Evolutionary conservation across 2,888 invertebrate genomes (phyloP), one percentile per base, ranked within the genome.

Genomic region (Allygus modestus): DNA sequence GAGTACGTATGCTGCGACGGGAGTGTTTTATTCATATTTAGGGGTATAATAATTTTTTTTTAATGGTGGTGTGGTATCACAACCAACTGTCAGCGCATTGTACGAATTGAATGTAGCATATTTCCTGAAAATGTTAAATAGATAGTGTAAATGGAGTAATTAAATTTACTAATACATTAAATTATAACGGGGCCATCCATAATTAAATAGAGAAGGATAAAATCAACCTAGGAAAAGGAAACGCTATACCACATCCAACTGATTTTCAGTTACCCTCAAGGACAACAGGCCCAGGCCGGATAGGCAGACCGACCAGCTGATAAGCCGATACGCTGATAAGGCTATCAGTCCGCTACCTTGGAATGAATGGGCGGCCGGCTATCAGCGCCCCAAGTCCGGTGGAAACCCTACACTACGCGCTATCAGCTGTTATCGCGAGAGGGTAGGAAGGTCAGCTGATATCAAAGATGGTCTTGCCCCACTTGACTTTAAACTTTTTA

Each of bases 181-280:
- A n/a, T n/a, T 37, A 37, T 9, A 37, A 37, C 37, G 37, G 37
- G 9, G 37, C 37, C 5, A 9, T 37, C 37, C n/a, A n/a, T n/a
- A n/a, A n/a, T n/a, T n/a, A n/a, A n/a, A n/a, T n/a, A n/a, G n/a
- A n/a, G n/a, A n/a, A n/a, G n/a, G n/a, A n/a, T n/a, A n/a, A n/a
- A n/a, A n/a, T n/a, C n/a, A n/a, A n/a, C n/a, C n/a, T 2, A 58
- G 58, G 58, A 58, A 58, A 58, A 58, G 58, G 58, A 58, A 58
- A 12, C 23, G 15, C 23, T 26, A 7, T 1, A 23, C 58, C 58
- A 58, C 58, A 20, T 58, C 58, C 58, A 58, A 2, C 58, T 23
- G 58, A 23, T 23, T 58, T 58, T 26, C 46, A 46, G 4, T 9
- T 17, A 15, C 15, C 46, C 17, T 17, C 46, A n/a, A n/a, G n/a